phyloP scores from a whole-genome alignment of 2,113 vertebrate genomes.

The Bothrops jararaca region DNA sequence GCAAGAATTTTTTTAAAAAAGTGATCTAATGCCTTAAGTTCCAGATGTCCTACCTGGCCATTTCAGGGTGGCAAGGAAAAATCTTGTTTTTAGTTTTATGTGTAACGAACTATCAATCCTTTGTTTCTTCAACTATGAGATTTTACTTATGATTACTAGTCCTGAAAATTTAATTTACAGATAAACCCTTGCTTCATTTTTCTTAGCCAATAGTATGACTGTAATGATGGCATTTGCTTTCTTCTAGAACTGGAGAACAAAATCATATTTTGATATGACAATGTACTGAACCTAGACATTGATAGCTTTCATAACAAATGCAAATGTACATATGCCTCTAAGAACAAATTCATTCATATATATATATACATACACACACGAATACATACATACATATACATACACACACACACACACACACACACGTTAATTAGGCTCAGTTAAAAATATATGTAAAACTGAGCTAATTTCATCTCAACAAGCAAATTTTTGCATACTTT shows the following conservation, averaged over 20 bases:
- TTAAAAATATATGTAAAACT: conserved; percentile 44
- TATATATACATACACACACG: background rate
- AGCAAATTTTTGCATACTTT: conserved; percentile 52
- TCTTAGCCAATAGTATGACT: background rate
- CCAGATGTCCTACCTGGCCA: background rate
- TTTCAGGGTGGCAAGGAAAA: background rate
- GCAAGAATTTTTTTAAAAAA: background rate
- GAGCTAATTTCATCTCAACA: conserved; percentile 42
- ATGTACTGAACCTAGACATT: background rate
- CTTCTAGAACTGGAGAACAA: background rate
- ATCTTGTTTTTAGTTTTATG: background rate
- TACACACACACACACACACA: conserved; percentile 37
- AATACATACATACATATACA: conserved; percentile 3
- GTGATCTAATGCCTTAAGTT: background rate
- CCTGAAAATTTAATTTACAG: background rate
- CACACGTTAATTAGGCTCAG: conserved; percentile 37
- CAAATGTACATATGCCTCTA: background rate
- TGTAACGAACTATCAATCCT: background rate
- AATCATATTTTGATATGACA: background rate
- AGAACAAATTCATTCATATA: conserved; percentile 10
- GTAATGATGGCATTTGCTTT: background rate
- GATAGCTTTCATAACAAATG: background rate
- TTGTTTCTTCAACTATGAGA: background rate
- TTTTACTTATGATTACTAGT: background rate
- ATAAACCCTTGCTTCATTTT: background rate